Conservation (phyloP, 2,888 invertebrate species). For the Aphrophora alni region DNA sequence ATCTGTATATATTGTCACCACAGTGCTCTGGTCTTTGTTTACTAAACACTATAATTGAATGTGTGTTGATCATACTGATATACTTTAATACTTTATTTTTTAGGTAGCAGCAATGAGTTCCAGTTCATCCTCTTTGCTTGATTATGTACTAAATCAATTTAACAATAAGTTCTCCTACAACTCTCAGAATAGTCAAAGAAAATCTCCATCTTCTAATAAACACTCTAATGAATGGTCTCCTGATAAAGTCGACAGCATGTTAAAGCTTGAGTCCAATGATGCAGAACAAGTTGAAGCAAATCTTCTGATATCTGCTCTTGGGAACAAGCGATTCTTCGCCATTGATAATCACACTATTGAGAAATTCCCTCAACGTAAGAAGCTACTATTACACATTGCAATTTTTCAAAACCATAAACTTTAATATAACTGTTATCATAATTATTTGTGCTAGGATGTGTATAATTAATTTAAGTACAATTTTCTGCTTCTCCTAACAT, state of each 20-base stretch:
- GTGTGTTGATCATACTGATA: too few species aligned
- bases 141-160: slow-evolving; percentile 11
- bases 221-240: slow-evolving; percentile 57
- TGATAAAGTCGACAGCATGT: slow-evolving; percentile 63
- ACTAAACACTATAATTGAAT: too few species aligned
- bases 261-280: slow-evolving; percentile 63
- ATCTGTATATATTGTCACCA: too few species aligned
- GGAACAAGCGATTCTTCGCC: slow-evolving; percentile 60
- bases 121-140: slow-evolving; percentile 56
- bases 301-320: slow-evolving; percentile 57
- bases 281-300: slow-evolving; percentile 65
- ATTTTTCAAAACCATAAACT: slow-evolving; percentile 49
- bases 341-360: slow-evolving; percentile 64
- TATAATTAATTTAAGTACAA: too few species aligned
- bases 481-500: too few species aligned
- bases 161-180: slow-evolving; percentile 28
- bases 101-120: slow-evolving; percentile 56
- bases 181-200: slow-evolving; percentile 6
- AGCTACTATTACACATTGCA: background rate
- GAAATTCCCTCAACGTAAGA: slow-evolving; percentile 55
- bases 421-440: too few species aligned
- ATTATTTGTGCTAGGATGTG: too few species aligned
- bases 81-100: too few species aligned
- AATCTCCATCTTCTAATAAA: background rate
- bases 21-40: too few species aligned